Percentiles rank a stretch among this genome's conserved stretches.
These are phyloP conservation scores for Thumatha senex DNA, from an alignment of 2,888 invertebrate genomes.

Conservation along the genomic window DNA sequence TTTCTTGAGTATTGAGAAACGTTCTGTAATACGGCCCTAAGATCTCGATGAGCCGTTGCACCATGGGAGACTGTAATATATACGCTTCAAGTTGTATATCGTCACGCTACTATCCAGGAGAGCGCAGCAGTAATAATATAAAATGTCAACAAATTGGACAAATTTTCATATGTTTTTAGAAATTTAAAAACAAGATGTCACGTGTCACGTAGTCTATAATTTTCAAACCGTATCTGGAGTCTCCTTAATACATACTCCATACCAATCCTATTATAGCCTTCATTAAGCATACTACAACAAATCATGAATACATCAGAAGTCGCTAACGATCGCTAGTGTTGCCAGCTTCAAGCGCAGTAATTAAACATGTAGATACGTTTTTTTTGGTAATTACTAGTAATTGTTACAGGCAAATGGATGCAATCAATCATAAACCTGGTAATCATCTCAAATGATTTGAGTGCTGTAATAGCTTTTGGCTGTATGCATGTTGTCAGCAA, in stretches of 20 bases:
- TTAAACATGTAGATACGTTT: conserved; percentile 53
- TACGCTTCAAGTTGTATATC: too few relatives aligned
- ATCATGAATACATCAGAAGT: conserved; percentile 64
- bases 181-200: too few relatives aligned
- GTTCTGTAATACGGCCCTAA: too few relatives aligned
- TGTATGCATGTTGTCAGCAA: not conserved
- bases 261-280: conserved; percentile 7
- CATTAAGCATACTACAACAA: conserved; percentile 34
- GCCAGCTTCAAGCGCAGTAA: conserved; percentile 49
- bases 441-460: conserved; percentile 6
- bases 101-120: too few relatives aligned
- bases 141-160: too few relatives aligned
- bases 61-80: not conserved
- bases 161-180: too few relatives aligned
- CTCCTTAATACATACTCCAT: conserved; percentile 4
- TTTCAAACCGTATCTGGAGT: not conserved
- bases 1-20: too few relatives aligned
- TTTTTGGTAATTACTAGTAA: conserved; percentile 58
- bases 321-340: conserved; percentile 33
- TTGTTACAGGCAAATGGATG: conserved; percentile 14
- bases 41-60: too few relatives aligned
- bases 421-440: conserved; percentile 28
- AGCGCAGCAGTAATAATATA: too few relatives aligned
- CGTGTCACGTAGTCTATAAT: too few relatives aligned
- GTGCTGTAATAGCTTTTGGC: too few relatives aligned